phyloP scores from a whole-genome alignment of 2,113 vertebrate species.

The Strix aluco region DNA sequence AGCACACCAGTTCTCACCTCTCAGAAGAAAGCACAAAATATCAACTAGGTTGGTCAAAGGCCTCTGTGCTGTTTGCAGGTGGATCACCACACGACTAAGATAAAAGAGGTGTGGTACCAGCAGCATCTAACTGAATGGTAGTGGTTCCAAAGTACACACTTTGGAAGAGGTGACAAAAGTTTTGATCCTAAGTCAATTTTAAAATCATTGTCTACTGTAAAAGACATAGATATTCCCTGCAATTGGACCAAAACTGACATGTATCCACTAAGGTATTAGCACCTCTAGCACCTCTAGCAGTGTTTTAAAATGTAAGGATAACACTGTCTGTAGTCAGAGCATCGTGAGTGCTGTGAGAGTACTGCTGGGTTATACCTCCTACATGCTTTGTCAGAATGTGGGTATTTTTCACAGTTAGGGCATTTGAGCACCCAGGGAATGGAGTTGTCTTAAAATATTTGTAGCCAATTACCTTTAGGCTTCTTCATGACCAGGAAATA shows the following conservation, averaged over 20 bases:
- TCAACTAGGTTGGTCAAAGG: background rate
- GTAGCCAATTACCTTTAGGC: background rate
- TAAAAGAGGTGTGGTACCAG: background rate
- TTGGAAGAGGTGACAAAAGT: background rate
- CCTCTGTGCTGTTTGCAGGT: background rate
- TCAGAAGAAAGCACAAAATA: background rate
- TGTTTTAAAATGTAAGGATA: background rate
- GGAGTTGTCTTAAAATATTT: background rate
- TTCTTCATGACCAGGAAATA: background rate
- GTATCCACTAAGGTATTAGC: background rate
- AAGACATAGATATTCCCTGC: background rate
- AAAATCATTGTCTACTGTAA: background rate
- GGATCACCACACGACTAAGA: background rate
- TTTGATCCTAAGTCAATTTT: background rate
- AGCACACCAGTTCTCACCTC: background rate
- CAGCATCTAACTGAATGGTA: background rate
- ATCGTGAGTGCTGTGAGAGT: accelerated
- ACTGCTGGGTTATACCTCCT: background rate
- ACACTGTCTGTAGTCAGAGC: background rate
- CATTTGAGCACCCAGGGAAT: background rate
- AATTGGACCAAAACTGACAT: background rate
- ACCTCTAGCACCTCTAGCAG: background rate
- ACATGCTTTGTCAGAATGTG: background rate
- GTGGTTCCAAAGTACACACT: background rate
- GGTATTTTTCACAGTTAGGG: background rate